phyloP scores from a whole-genome alignment of 1,140 invertebrate species.

The Papilio machaon region DNA sequence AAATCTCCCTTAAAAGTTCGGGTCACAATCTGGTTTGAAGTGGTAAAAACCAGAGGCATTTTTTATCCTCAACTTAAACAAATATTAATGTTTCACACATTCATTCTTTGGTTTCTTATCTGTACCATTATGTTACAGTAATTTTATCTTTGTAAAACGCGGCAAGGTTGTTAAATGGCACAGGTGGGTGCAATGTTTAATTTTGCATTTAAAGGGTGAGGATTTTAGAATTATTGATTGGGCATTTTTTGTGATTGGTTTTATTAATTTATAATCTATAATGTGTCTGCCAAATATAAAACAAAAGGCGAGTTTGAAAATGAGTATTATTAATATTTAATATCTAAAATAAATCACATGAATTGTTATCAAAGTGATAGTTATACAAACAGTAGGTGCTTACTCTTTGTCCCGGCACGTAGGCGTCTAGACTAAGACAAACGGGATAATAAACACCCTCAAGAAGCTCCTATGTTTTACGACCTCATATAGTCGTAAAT shows the following conservation, averaged over 20 bases:
- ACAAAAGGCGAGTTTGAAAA: not conserved
- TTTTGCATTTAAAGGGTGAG: not conserved
- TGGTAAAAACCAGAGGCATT: not conserved
- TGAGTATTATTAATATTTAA: not conserved
- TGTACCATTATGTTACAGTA: not conserved
- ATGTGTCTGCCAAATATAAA: not conserved
- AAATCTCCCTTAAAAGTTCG: slow-evolving; percentile 20
- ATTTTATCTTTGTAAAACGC: not conserved
- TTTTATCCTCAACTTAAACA: not conserved
- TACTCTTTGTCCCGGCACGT: slow-evolving; percentile 58
- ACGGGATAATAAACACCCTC: slow-evolving; percentile 34
- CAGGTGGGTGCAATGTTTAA: too few species aligned
- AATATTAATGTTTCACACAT: not conserved
- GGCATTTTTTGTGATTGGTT: not conserved
- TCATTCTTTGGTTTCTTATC: not conserved
- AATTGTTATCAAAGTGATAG: slow-evolving; percentile 60
- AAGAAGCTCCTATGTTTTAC: slow-evolving; percentile 26
- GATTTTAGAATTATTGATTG: not conserved
- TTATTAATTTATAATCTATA: not conserved
- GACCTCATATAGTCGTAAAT: slow-evolving; percentile 24
- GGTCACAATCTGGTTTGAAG: slow-evolving; percentile 1
- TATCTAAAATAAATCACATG: slow-evolving; percentile 60
- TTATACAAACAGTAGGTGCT: slow-evolving; percentile 67
- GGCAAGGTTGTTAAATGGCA: too few species aligned
- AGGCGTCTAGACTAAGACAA: slow-evolving; percentile 59